Percentiles rank a stretch among this genome's conserved stretches.
Conservation (phyloP, 2,113 vertebrate genomes). For the Coptodon bakossiorum region DNA sequence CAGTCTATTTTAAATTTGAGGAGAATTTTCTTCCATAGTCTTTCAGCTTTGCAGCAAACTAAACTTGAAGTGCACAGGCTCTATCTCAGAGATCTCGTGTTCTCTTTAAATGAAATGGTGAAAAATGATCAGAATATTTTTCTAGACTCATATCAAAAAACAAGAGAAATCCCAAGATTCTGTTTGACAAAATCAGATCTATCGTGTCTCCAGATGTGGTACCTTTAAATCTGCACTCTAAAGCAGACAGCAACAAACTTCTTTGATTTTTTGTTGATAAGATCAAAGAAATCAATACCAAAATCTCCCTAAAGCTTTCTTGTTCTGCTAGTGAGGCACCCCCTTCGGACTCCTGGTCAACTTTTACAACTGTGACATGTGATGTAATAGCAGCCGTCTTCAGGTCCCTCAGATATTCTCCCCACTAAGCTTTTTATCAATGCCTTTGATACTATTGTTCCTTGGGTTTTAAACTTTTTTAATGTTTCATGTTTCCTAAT, state of each 20-base stretch:
- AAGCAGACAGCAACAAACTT: not conserved
- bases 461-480: not conserved
- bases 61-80: not conserved
- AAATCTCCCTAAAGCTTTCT: too few relatives aligned
- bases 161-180: not conserved
- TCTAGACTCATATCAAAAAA: not conserved
- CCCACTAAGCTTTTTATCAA: not conserved
- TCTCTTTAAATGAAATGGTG: not conserved
- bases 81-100: not conserved
- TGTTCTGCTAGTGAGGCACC: too few relatives aligned
- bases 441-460: not conserved
- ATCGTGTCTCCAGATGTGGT: not conserved
- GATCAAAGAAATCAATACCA: not conserved
- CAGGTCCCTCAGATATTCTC: not conserved
- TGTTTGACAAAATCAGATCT: not conserved
- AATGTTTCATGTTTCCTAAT: not conserved
- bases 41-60: too few relatives aligned
- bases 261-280: not conserved
- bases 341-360: not conserved
- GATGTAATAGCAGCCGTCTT: not conserved
- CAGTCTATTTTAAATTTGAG: not conserved
- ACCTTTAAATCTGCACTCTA: not conserved
- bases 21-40: too few relatives aligned
- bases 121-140: not conserved
- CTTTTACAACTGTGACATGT: not conserved